Evolutionary conservation across 2,888 invertebrate genomes (phyloP).

Genomic region (Glaucopsyche alexis): DNA sequence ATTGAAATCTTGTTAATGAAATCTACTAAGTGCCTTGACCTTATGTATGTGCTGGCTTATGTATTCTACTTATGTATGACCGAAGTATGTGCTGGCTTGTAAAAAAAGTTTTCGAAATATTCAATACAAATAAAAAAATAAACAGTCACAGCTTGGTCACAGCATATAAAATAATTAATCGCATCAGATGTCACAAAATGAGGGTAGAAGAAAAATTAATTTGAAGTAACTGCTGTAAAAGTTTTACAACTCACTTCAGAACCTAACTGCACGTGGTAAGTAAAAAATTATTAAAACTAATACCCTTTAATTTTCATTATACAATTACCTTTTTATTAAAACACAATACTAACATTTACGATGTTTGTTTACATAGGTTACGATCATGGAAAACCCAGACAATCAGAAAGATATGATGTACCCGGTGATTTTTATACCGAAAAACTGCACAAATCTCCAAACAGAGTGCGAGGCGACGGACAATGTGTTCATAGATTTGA

Average conservation of each 20-base stretch:
- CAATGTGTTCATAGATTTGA: conserved; percentile 60
- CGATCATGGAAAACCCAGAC: conserved; percentile 45
- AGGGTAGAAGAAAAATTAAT: conserved; percentile 34
- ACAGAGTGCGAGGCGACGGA: conserved; percentile 55
- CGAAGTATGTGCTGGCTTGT: background rate
- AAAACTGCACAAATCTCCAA: conserved; percentile 57
- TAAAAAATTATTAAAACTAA: conserved; percentile 38
- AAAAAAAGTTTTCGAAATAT: no score
- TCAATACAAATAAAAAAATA: no score
- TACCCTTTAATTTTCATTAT: conserved; percentile 42
- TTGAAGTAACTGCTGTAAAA: background rate
- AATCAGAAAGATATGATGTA: conserved; percentile 45
- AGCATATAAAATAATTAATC: background rate
- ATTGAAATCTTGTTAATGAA: background rate
- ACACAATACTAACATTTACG: conserved; percentile 42
- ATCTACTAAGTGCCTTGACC: conserved; percentile 1
- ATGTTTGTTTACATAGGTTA: conserved; percentile 35
- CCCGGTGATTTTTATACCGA: conserved; percentile 63
- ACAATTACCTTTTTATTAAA: conserved; percentile 53
- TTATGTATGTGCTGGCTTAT: background rate
- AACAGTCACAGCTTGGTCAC: no score
- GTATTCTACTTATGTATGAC: no score
- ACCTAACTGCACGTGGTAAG: conserved; percentile 61
- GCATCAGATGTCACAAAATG: conserved; percentile 22
- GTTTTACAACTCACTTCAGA: conserved; percentile 39